Percentiles rank a stretch among this genome's conserved stretches.
Evolutionary conservation across 2,888 invertebrate genomes (phyloP).

Genomic region (Didymodactylos carnosus): DNA sequence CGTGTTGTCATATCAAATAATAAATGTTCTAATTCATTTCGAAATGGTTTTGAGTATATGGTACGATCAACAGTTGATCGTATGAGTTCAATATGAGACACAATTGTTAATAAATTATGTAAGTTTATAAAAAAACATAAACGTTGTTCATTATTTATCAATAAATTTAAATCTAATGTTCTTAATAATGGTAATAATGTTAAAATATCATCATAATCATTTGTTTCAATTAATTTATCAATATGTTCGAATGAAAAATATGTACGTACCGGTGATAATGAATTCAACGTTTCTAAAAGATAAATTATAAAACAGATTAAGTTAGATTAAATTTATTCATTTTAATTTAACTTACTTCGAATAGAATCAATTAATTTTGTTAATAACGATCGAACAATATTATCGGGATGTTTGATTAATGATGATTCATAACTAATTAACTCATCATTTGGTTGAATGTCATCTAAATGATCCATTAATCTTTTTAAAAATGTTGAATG

Average conservation of each 20-base stretch:
- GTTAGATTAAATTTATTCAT: too few species aligned
- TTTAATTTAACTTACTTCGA: not conserved
- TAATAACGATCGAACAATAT: not conserved
- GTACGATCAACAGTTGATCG: not conserved
- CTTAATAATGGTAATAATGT: not conserved
- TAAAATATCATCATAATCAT: not conserved
- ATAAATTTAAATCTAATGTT: constrained; percentile 19
- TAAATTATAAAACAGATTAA: not conserved
- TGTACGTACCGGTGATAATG: too few species aligned
- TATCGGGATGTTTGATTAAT: not conserved
- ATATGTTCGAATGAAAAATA: not conserved
- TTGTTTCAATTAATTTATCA: not conserved
- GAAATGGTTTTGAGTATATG: not conserved
- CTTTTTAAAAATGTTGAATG: not conserved
- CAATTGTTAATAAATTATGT: constrained; percentile 26
- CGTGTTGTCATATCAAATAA: constrained; percentile 3
- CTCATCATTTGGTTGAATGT: too few species aligned
- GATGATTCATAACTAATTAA: not conserved
- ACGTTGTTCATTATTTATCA: constrained; percentile 20
- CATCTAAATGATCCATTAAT: not conserved
- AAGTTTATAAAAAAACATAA: constrained; percentile 28
- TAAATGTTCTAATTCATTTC: not conserved
- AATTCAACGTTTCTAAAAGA: too few species aligned
- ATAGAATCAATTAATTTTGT: not conserved
- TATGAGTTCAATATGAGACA: constrained; percentile 18